Evolutionary conservation across 1,140 invertebrate species (phyloP), one percentile per base, ranked within the genome.

Genomic region (Nilaparvata lugens): DNA sequence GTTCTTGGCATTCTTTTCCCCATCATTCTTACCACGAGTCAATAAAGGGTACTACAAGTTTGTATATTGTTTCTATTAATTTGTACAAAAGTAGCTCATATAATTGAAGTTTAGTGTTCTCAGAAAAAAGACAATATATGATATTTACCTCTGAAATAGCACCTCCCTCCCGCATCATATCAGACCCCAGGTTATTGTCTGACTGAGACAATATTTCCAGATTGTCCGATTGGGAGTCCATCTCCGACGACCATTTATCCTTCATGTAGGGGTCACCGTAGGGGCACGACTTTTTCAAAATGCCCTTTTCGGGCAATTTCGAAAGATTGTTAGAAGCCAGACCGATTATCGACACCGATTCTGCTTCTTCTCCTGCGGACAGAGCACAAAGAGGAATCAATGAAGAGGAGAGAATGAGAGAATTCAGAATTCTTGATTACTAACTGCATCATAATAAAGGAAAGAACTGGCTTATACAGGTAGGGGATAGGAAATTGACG

Each of bases 271-370:
- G 48, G 35, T 67, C 65, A 21, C 66, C 66, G 69, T 91, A 91
- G 65, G 82, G 81, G 71, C 86, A 86, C 73, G 90, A 89, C 79
- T 93, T 93, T 75, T 94, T 84, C 71, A 94, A 87, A 66, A 92
- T 92, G 66, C 86, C 87, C 73, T 90, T 91, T 73, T 93, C 91
- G 69, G 89, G 87, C 64, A 86, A 74, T 72, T 89, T 88, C 64
- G 82, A 76, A 69, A 87, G 79, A 70, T 83, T 88, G 74, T 88
- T 88, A 38, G 83, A 80, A 65, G 82, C 82, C 52, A 89, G 79
- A 73, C 90, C 88, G 73, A 91, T 89, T 75, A 90, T 89, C 56
- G 87, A 87, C 68, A 89, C 86, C 64, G 79, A 78, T 69, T 89
- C 87, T 2, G 45, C 45, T 74, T 89, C 88, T 75, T 85, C 84